These are phyloP conservation scores for Microctenopoma lineatum DNA, from an alignment of 2,797 vertebrate species.

Conservation along the genomic window DNA sequence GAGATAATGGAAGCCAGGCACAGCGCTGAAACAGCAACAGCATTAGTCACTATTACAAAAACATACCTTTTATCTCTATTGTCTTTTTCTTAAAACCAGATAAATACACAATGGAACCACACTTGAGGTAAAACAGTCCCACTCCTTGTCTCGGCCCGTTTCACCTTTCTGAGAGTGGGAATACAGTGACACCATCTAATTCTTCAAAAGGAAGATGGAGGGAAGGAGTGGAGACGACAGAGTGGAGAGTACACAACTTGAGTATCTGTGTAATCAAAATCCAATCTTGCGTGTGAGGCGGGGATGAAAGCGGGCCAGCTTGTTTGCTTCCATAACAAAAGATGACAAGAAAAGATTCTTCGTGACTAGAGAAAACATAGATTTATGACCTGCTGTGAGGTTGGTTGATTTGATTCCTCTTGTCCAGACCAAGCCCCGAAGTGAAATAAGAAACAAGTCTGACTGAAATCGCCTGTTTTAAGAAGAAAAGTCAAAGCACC, in stretches of 20 bases:
- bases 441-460: conserved; percentile 31
- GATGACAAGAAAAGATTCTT: conserved; percentile 59
- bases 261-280: conserved; percentile 71
- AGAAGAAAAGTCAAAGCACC: conserved; percentile 6
- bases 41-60: conserved; percentile 62
- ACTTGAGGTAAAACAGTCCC: conserved; percentile 42
- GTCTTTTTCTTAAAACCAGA: conserved; percentile 43
- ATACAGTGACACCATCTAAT: conserved; percentile 13
- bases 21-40: conserved; percentile 19
- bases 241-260: conserved; percentile 34
- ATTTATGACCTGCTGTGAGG: conserved; percentile 54
- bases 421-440: conserved; percentile 14
- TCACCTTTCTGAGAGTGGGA: conserved; percentile 33
- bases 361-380: conserved; percentile 32
- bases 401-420: conserved; percentile 51
- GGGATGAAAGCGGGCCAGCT: conserved; percentile 45
- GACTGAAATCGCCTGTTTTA: not conserved
- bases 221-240: conserved; percentile 15
- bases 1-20: conserved; percentile 48
- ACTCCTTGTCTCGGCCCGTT: conserved; percentile 22
- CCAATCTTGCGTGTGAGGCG: conserved; percentile 64
- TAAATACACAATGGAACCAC: conserved; percentile 53
- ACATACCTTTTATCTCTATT: conserved; percentile 31
- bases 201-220: conserved; percentile 9
- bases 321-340: conserved; percentile 68